These are phyloP conservation scores for Dinoponera quadriceps DNA, from an alignment of 1,140 invertebrate species.

Conservation along the genomic window DNA sequence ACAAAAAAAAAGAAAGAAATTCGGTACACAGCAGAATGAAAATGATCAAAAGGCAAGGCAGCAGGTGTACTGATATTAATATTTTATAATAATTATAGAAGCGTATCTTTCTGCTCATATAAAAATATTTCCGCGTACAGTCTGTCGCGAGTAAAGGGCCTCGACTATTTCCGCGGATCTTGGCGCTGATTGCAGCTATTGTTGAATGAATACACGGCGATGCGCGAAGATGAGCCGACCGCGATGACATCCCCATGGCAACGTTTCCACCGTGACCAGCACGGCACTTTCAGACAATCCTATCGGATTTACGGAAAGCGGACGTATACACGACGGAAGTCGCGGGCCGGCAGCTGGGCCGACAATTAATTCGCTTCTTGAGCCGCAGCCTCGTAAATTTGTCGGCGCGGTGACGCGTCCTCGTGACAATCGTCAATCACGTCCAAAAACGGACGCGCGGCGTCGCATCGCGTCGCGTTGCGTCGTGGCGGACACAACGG, in stretches of 20 bases:
- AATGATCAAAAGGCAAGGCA: no score
- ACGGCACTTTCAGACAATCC: neutral
- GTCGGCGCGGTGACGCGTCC: slow-evolving; percentile 52
- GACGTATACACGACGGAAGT: slow-evolving; percentile 48
- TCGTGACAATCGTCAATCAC: slow-evolving; percentile 74
- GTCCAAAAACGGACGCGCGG: slow-evolving; percentile 71
- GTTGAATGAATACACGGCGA: neutral
- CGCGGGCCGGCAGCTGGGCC: slow-evolving; percentile 22
- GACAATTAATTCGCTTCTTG: slow-evolving; percentile 72
- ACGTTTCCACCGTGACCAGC: neutral
- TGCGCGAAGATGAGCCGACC: neutral
- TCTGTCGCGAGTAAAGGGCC: neutral
- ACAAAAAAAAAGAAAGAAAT: no score
- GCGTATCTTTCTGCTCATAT: no score
- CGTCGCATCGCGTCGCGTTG: slow-evolving; percentile 33
- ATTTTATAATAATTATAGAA: no score
- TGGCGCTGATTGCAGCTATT: neutral
- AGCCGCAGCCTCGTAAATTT: slow-evolving; percentile 63
- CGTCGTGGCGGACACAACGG: slow-evolving; percentile 33
- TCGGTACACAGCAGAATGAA: no score
- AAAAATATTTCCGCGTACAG: no score
- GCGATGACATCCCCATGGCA: neutral
- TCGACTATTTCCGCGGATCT: neutral
- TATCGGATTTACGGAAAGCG: slow-evolving; percentile 27
- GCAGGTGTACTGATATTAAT: no score